A percentile compares a stretch with the other conserved stretches of the same genome.
phyloP scores from a whole-genome alignment of 2,797 vertebrate genomes.

The Myripristis murdjan region DNA sequence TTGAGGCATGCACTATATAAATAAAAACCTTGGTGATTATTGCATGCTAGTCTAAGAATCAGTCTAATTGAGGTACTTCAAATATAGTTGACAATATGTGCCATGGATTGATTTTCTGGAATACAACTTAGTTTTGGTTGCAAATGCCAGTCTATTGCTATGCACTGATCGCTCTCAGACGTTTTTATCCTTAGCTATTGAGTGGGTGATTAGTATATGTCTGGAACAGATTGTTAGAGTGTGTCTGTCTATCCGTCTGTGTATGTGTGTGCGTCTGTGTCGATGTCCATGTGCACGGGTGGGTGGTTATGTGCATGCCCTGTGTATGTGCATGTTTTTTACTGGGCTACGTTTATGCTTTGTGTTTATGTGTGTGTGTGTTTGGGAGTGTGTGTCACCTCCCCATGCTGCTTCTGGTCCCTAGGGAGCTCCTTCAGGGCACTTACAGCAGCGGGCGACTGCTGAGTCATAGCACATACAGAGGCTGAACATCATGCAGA shows the following conservation, averaged over 20 bases:
- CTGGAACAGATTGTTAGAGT: background rate
- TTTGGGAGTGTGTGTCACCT: constrained; percentile 25
- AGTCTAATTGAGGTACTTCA: constrained; percentile 14
- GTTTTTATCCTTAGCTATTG: background rate
- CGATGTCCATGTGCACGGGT: background rate
- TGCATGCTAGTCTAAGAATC: constrained; percentile 3
- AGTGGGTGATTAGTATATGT: constrained; percentile 17
- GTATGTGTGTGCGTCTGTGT: constrained; percentile 8
- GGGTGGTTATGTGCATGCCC: background rate
- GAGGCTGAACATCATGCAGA: constrained; percentile 59
- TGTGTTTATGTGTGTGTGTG: constrained; percentile 29
- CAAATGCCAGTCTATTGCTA: background rate
- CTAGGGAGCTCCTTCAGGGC: constrained; percentile 67
- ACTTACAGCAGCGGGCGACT: constrained; percentile 57
- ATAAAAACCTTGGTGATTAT: constrained; percentile 15
- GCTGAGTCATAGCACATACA: constrained; percentile 76
- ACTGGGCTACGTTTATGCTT: constrained; percentile 35
- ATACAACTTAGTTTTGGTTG: background rate
- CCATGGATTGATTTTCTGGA: background rate
- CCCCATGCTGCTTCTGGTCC: constrained; percentile 53
- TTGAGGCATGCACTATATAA: constrained; percentile 6
- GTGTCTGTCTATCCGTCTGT: constrained; percentile 3
- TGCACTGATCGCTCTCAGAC: background rate
- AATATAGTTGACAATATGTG: background rate
- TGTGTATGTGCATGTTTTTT: background rate